Evolutionary conservation across 2,888 invertebrate genomes (phyloP).

Genomic region (Pecten maximus): DNA sequence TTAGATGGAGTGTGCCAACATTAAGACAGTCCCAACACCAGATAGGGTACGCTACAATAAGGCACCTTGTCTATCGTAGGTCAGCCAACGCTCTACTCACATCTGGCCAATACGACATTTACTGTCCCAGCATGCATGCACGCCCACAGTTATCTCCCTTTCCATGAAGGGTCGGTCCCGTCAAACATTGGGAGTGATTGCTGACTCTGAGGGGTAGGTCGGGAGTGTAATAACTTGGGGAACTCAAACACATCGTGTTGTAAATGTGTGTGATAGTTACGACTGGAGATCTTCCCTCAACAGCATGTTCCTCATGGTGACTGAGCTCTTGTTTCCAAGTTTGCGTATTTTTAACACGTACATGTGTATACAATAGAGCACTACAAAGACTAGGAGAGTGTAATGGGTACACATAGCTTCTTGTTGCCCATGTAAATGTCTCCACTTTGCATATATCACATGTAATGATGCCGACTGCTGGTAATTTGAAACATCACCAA

Average conservation of each 20-base stretch:
- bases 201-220: not conserved
- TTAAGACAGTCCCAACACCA: not conserved
- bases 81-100: not conserved
- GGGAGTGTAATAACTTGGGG: conserved; percentile 1
- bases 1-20: not conserved
- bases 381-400: not conserved
- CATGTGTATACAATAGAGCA: conserved; percentile 7
- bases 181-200: not conserved
- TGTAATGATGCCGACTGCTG: conserved; percentile 13
- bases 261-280: conserved; percentile 22
- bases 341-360: not conserved
- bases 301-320: not conserved
- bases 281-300: not conserved
- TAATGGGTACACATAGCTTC: not conserved
- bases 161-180: not conserved
- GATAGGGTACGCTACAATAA: not conserved
- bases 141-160: not conserved
- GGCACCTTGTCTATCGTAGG: not conserved
- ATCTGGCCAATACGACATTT: not conserved
- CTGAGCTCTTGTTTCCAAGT: not conserved
- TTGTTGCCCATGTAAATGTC: not conserved
- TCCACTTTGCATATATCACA: not conserved
- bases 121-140: conserved; percentile 8
- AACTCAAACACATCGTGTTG: not conserved
- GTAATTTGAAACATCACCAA: conserved; percentile 31